A percentile compares a stretch with the other conserved stretches of the same genome.
phyloP scores from a whole-genome alignment of 2,797 vertebrate genomes.

The Rhadinocentrus ornatus region DNA sequence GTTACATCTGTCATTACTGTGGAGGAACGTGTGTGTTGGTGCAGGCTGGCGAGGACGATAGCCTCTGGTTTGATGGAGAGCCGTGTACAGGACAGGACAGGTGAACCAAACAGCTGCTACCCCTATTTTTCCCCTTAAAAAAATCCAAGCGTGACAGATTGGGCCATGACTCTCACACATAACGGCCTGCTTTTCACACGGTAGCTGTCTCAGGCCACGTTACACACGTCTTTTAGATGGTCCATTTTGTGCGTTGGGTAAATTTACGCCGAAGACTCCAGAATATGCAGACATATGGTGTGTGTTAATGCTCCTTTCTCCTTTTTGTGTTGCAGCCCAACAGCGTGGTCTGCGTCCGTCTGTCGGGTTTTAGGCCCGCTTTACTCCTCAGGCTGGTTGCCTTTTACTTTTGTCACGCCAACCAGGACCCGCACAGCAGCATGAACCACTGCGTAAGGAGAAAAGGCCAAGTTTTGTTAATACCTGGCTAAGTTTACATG shows the following conservation, averaged over 20 bases:
- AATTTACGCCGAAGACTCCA: constrained; percentile 74
- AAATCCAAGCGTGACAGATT: constrained; percentile 77
- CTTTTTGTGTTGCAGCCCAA: constrained; percentile 41
- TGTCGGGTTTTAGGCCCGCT: constrained; percentile 65
- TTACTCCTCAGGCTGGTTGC: constrained; percentile 71
- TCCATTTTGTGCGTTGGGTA: constrained; percentile 70
- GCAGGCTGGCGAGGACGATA: constrained; percentile 52
- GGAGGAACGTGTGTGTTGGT: constrained; percentile 51
- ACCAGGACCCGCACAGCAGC: constrained; percentile 70
- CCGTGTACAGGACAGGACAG: constrained; percentile 80
- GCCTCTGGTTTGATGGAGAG: constrained; percentile 73
- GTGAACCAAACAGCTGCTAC: constrained; percentile 81
- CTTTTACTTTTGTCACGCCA: constrained; percentile 76
- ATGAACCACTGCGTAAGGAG: constrained; percentile 58
- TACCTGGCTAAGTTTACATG: constrained; percentile 86
- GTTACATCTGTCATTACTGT: constrained; percentile 67
- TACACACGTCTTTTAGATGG: constrained; percentile 72
- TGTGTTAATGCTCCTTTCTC: constrained; percentile 71
- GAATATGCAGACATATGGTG: constrained; percentile 80
- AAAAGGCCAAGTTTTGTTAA: constrained; percentile 75
- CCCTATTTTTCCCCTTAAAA: constrained; percentile 60
- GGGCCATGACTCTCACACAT: constrained; percentile 74
- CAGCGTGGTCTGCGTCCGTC: constrained; percentile 45
- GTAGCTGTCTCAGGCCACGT: constrained; percentile 80
- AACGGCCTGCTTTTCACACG: constrained; percentile 75